phyloP scores from a whole-genome alignment of 1,140 invertebrate species.

The Hypsibius dujardini region DNA sequence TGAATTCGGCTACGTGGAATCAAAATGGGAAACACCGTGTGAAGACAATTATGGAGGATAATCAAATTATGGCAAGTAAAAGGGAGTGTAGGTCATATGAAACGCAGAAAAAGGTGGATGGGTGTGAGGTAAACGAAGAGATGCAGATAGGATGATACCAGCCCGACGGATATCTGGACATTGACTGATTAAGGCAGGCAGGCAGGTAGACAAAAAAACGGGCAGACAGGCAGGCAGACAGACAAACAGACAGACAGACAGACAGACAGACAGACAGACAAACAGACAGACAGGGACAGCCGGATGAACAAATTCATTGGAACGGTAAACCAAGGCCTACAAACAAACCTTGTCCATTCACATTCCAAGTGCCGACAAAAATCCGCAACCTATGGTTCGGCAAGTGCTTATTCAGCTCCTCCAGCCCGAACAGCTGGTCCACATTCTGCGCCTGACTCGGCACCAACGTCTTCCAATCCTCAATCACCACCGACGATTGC shows the following conservation, averaged over 20 bases:
- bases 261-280: too few species aligned
- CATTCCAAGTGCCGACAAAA: conserved; percentile 87
- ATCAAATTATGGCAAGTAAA: too few species aligned
- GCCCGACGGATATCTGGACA: too few species aligned
- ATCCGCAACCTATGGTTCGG: conserved; percentile 62
- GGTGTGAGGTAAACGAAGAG: too few species aligned
- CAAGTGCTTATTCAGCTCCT: conserved; percentile 64
- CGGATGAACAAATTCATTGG: conserved; percentile 8
- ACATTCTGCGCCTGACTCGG: background rate
- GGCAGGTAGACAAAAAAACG: too few species aligned
- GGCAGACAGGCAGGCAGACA: too few species aligned
- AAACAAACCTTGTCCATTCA: conserved; percentile 53
- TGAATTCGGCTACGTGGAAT: conserved; percentile 35
- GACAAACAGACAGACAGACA: too few species aligned
- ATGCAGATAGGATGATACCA: too few species aligned
- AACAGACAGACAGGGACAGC: background rate
- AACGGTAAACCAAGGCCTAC: conserved; percentile 15
- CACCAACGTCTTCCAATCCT: conserved; percentile 13
- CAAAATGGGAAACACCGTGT: background rate
- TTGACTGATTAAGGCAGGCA: too few species aligned
- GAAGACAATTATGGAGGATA: too few species aligned
- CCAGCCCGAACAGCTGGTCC: conserved; percentile 23
- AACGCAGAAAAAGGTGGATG: too few species aligned
- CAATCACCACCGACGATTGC: background rate
- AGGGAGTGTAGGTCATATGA: too few species aligned